Evolutionary conservation across 1,140 invertebrate genomes (phyloP), one percentile per base, ranked within the genome.

Genomic region (Cheumatopsyche charites): DNA sequence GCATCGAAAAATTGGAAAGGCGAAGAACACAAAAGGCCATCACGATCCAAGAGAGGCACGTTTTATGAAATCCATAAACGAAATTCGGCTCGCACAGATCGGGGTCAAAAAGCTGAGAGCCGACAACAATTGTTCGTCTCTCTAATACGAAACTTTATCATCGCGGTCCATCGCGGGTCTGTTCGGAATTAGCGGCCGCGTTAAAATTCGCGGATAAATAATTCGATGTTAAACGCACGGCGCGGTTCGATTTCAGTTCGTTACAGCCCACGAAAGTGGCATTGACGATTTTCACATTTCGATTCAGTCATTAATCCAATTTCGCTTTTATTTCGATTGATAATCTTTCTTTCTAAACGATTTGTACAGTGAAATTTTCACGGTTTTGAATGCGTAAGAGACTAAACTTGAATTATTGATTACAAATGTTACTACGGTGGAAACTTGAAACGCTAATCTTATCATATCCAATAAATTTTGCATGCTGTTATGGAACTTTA

Each of bases 11-110:
- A 58, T n/a, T 58, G 55, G 55, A 58, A 58, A 58, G 55, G 55
- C 55, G 23, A 23, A 6, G 19, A 23, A 58, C 55, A 58, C 55
- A 58, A 58, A 58, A 58, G 55, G 55, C 55, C 55, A 58, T 58
- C 55, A 58, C 55, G 55, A 58, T 25, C 55, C n/a, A 25, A 58
- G 23, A 17, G 47, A 26, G 19, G 55, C 55, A 58, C 55, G 55
- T 26, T 58, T 58, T 58, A 58, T 26, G 55, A 58, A 58, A 58
- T 23, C 19, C 12, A 58, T 58, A 58, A 58, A 52, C 19, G 47
- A 58, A 58, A 58, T 58, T 23, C 55, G 21, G 47, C 47, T 52
- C 47, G 47, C 47, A 52, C 47, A 52, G 55, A 58, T 58, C 55
- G 55, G 55, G 55, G 55, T 58, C 55, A 58, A 58, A 58, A 12